phyloP scores from a whole-genome alignment of 2,888 invertebrate species.

The Anticlea derivata region DNA sequence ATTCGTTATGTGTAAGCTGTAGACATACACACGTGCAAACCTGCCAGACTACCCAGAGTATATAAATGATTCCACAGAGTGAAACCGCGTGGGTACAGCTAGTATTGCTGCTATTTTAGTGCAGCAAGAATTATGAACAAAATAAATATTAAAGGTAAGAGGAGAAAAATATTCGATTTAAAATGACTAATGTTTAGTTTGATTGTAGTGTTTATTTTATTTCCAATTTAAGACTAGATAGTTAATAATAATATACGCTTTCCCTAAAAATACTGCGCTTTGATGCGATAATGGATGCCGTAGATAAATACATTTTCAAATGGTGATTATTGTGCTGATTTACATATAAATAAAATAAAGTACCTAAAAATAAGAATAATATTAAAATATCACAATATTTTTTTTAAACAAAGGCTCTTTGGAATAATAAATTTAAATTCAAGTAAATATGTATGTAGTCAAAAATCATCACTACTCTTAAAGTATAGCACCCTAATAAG shows the following conservation, averaged over 20 bases:
- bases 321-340: slow-evolving; percentile 29
- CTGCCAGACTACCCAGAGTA: no score
- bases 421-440: slow-evolving; percentile 33
- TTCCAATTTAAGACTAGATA: slow-evolving; percentile 32
- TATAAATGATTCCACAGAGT: no score
- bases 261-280: slow-evolving; percentile 31
- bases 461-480: no score
- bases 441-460: no score
- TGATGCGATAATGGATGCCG: slow-evolving; percentile 13
- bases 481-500: no score
- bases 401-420: slow-evolving; percentile 53
- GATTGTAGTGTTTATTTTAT: no score
- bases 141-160: not conserved
- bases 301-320: slow-evolving; percentile 6
- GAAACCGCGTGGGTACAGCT: no score
- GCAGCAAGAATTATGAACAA: slow-evolving; percentile 17
- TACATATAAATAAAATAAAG: slow-evolving; percentile 32
- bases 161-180: not conserved
- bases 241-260: slow-evolving; percentile 14
- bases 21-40: no score
- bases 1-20: no score
- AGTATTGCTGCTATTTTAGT: slow-evolving; percentile 7
- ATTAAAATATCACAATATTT: slow-evolving; percentile 59
- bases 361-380: slow-evolving; percentile 39
- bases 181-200: no score